phyloP scores from a whole-genome alignment of 2,888 invertebrate genomes.

The Nymphalis c-album region DNA sequence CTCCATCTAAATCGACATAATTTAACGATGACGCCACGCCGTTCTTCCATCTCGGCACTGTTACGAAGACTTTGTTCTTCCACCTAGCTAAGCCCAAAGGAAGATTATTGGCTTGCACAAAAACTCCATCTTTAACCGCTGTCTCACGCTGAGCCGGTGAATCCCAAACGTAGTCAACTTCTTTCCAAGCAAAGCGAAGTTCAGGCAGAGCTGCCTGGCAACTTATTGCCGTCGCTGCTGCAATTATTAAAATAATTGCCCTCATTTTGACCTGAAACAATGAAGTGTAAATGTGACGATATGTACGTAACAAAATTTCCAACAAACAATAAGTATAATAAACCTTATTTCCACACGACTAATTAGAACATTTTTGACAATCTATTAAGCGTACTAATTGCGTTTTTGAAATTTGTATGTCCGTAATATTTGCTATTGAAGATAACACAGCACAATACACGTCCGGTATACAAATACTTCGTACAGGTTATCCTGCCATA shows the following conservation, averaged over 20 bases:
- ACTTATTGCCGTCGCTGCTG: constrained; percentile 53
- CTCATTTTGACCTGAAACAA: constrained; percentile 46
- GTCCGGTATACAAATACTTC: background rate
- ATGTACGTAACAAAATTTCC: constrained; percentile 36
- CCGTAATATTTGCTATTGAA: background rate
- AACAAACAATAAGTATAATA: constrained; percentile 8
- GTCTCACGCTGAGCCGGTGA: constrained; percentile 79
- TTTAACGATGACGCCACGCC: constrained; percentile 87
- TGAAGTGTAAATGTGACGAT: constrained; percentile 20
- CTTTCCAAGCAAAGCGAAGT: constrained; percentile 86
- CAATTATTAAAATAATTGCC: constrained; percentile 53
- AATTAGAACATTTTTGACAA: constrained; percentile 13
- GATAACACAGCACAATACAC: background rate
- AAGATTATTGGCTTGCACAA: constrained; percentile 84
- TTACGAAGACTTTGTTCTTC: constrained; percentile 86
- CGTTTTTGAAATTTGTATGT: background rate
- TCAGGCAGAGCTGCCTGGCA: constrained; percentile 77
- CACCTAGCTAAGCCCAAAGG: constrained; percentile 87
- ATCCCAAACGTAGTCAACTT: constrained; percentile 85
- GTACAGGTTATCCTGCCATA: background rate
- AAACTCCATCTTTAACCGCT: constrained; percentile 83
- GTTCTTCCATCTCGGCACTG: constrained; percentile 86
- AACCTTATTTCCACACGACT: constrained; percentile 16
- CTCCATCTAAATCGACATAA: constrained; percentile 82
- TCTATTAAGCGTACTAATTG: background rate